These are phyloP conservation scores for Centropus unirufus DNA, from an alignment of 2,113 vertebrate genomes.

Conservation along the genomic window DNA sequence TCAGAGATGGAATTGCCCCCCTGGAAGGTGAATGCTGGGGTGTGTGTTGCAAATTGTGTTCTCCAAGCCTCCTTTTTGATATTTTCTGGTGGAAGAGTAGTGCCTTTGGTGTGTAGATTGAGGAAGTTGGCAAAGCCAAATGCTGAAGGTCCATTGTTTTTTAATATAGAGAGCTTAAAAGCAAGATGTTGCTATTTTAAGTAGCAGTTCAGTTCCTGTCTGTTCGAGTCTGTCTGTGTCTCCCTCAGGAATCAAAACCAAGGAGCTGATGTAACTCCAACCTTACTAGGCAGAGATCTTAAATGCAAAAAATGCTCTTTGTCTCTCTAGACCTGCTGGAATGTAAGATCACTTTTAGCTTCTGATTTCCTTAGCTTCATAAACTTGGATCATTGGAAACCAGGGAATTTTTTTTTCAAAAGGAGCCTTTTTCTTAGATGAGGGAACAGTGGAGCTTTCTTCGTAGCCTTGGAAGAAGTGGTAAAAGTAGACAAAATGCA, in stretches of 20 bases:
- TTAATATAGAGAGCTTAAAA: conserved; percentile 4
- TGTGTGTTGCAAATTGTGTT: neutral
- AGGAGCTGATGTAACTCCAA: neutral
- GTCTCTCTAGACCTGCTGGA: neutral
- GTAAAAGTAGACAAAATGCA: neutral
- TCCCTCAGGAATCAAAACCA: neutral
- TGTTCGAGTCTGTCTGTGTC: neutral
- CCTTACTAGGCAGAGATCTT: neutral
- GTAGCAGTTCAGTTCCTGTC: conserved; percentile 14
- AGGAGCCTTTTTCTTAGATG: neutral
- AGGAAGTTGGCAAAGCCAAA: neutral
- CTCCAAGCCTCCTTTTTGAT: neutral
- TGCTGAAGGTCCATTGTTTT: neutral
- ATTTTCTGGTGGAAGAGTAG: neutral
- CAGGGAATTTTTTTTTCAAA: neutral
- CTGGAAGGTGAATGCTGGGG: neutral
- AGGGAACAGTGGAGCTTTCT: neutral
- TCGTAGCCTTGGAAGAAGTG: neutral
- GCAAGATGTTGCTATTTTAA: conserved; percentile 44
- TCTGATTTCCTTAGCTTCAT: neutral
- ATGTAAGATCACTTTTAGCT: neutral
- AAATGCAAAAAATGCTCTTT: neutral
- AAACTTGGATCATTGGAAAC: neutral
- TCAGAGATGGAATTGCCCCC: neutral
- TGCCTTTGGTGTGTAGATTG: neutral